Evolutionary conservation across 2,888 invertebrate genomes (phyloP).

Genomic region (Neocrepidodera transversa): DNA sequence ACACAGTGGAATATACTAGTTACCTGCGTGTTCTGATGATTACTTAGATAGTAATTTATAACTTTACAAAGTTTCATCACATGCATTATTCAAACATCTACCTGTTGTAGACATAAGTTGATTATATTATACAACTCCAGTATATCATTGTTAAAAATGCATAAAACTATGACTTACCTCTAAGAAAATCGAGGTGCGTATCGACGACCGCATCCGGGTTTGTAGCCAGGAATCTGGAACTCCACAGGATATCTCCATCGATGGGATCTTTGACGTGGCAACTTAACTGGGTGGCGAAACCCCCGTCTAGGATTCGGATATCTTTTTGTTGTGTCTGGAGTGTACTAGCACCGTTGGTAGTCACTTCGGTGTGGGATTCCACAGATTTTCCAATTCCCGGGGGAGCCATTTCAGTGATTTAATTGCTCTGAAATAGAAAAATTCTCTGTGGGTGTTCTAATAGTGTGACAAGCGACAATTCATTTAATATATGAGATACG

Average conservation of each 20-base stretch:
- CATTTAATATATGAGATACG: too few relatives aligned
- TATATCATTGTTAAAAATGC: background rate
- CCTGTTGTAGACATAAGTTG: too few relatives aligned
- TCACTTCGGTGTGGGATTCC: slow-evolving; percentile 25
- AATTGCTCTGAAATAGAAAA: slow-evolving; percentile 11
- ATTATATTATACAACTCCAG: too few relatives aligned
- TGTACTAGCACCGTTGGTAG: slow-evolving; percentile 1
- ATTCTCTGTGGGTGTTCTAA: too few relatives aligned
- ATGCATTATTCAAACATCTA: too few relatives aligned
- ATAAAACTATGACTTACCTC: slow-evolving; percentile 62
- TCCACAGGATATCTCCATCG: slow-evolving; percentile 90
- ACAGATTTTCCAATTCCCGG: slow-evolving; percentile 50
- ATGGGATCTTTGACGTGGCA: slow-evolving; percentile 77
- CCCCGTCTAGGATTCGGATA: slow-evolving; percentile 69
- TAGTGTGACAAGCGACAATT: too few relatives aligned
- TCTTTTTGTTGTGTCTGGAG: slow-evolving; percentile 28
- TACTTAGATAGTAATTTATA: too few relatives aligned
- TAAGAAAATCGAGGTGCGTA: slow-evolving; percentile 82
- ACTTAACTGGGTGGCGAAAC: slow-evolving; percentile 82
- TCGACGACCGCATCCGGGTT: slow-evolving; percentile 80
- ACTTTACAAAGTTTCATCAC: too few relatives aligned
- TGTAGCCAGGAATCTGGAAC: slow-evolving; percentile 80
- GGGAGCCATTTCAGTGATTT: slow-evolving; percentile 47
- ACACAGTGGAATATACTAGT: too few relatives aligned
- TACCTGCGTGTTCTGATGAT: too few relatives aligned